These are phyloP conservation scores for Phylloscopus collybita DNA, from an alignment of 2,797 vertebrate species.

Conservation along the genomic window DNA sequence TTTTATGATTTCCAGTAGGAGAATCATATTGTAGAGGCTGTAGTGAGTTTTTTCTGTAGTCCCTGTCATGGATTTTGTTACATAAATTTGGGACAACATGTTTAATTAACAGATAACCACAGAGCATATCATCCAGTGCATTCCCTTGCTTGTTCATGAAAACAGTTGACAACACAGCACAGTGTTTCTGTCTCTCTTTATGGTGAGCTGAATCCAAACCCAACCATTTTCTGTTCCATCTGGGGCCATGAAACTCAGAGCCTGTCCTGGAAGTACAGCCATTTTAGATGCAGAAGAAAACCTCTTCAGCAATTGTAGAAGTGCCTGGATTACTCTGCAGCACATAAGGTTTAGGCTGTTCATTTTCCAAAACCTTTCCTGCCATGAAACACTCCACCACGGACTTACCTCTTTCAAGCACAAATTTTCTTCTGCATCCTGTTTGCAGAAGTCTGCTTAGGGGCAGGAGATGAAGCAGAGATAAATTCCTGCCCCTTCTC, in stretches of 20 bases:
- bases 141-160: not conserved
- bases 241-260: not conserved
- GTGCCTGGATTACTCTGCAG: not conserved
- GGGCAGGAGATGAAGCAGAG: not conserved
- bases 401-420: not conserved
- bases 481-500: not conserved
- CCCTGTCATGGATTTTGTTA: not conserved
- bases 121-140: not conserved
- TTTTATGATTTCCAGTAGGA: not conserved
- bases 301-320: not conserved
- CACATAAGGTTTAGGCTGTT: not conserved
- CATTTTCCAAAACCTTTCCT: not conserved
- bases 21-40: not conserved
- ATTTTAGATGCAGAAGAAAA: not conserved
- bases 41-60: not conserved
- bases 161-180: not conserved
- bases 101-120: conserved; percentile 6
- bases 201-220: conserved; percentile 11
- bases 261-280: not conserved
- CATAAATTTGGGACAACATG: not conserved
- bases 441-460: not conserved
- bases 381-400: rapidly evolving
- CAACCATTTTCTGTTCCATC: not conserved
- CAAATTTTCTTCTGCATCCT: not conserved
- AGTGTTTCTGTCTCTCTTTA: conserved; percentile 30